A percentile compares a stretch with the other conserved stretches of the same genome.
Evolutionary conservation across 92 coral and sea anemone species (phyloP).

Genomic region (Epizoanthus illoricatus): DNA sequence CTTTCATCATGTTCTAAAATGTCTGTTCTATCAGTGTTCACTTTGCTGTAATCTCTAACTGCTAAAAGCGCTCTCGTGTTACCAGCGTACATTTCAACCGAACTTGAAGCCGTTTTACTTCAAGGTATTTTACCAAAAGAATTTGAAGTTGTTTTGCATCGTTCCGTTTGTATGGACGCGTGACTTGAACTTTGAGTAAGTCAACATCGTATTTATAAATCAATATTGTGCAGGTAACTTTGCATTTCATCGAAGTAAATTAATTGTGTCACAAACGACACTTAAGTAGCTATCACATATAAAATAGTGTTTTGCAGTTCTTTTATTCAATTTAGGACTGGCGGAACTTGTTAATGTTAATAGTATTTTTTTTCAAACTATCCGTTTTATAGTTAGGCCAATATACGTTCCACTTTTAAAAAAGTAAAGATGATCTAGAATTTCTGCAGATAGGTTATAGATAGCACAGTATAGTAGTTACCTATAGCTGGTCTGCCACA

Average conservation of each 20-base stretch:
- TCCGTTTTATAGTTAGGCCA: no score
- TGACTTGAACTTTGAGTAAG: neutral
- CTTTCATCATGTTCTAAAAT: slow-evolving; percentile 14
- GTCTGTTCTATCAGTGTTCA: slow-evolving; percentile 17
- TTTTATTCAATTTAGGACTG: neutral
- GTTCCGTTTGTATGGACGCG: slow-evolving; percentile 1
- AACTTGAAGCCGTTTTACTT: neutral
- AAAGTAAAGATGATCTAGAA: neutral
- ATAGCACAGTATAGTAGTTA: no score
- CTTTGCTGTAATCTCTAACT: slow-evolving; percentile 1
- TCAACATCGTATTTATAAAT: slow-evolving; percentile 1
- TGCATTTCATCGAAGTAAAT: slow-evolving; percentile 28
- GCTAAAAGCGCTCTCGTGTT: slow-evolving; percentile 10
- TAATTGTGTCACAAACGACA: slow-evolving; percentile 39
- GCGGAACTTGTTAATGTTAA: neutral
- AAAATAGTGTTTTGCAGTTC: slow-evolving; percentile 4
- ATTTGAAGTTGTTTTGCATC: neutral
- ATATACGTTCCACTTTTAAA: no score
- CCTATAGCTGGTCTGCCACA: neutral
- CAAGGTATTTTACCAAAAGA: neutral
- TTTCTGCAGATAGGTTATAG: neutral
- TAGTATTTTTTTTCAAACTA: neutral
- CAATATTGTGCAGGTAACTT: slow-evolving; percentile 36
- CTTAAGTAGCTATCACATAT: slow-evolving; percentile 31
- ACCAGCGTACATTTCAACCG: neutral